Conservation (phyloP, 1,140 invertebrate species). For the Heliothis virescens region DNA sequence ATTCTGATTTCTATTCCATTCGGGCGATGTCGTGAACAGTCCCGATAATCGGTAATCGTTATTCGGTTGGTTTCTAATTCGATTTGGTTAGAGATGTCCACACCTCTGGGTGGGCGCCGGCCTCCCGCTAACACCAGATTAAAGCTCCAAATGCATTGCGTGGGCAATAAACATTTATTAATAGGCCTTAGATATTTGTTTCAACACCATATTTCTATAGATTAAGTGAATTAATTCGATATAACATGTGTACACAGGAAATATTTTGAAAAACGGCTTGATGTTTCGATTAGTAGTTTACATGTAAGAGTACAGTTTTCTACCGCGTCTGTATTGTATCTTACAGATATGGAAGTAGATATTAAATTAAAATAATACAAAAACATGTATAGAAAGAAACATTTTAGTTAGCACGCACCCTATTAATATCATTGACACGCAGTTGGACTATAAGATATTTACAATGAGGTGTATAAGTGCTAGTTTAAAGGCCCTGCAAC, state of each 20-base stretch:
- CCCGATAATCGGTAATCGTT: conserved; percentile 41
- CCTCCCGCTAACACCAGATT: conserved; percentile 77
- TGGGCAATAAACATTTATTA: conserved; percentile 79
- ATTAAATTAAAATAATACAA: conserved; percentile 11
- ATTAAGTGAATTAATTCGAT: conserved; percentile 63
- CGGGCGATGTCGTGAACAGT: conserved; percentile 13
- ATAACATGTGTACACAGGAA: conserved; percentile 48
- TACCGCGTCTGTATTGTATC: conserved; percentile 5
- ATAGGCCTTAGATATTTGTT: conserved; percentile 73
- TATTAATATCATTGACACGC: conserved; percentile 61
- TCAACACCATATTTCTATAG: conserved; percentile 69
- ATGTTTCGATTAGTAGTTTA: conserved; percentile 49
- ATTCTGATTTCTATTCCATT: conserved; percentile 55
- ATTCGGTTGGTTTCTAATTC: conserved; percentile 68
- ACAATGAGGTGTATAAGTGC: conserved; percentile 29
- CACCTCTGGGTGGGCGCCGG: conserved; percentile 81
- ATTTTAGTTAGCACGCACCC: conserved; percentile 56
- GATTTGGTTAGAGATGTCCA: conserved; percentile 79
- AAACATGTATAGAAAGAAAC: conserved; percentile 47
- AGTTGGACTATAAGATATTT: conserved; percentile 30
- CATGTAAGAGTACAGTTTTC: conserved; percentile 33
- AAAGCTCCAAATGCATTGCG: conserved; percentile 72
- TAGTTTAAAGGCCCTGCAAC: conserved; percentile 57
- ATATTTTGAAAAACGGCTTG: conserved; percentile 38
- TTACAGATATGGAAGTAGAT: conserved; percentile 11